Conservation (phyloP, 1,140 invertebrate genomes). For the Sarcophaga peregrina region DNA sequence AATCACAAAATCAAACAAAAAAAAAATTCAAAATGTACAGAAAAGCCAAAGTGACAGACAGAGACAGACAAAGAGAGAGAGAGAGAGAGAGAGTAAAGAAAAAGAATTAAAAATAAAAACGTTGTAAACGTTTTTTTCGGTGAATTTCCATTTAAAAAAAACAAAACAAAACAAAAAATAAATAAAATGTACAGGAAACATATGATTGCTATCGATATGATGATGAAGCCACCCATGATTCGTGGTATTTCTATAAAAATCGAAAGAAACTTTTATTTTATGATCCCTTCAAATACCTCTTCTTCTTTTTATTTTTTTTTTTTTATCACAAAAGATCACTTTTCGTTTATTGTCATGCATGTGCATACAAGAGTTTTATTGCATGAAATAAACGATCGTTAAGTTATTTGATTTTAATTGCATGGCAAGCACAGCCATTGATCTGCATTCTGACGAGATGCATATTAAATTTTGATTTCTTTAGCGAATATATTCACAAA, state of each 20-base stretch:
- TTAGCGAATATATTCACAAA: too few species aligned
- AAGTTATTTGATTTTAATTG: constrained; percentile 3
- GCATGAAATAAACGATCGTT: neutral
- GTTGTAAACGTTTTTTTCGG: constrained; percentile 23
- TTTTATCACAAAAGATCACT: neutral
- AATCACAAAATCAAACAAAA: too few species aligned
- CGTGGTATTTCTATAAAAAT: constrained; percentile 33
- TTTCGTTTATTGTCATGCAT: neutral
- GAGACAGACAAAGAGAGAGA: too few species aligned
- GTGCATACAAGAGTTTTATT: neutral
- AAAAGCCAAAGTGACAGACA: too few species aligned
- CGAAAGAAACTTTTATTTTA: constrained; percentile 9
- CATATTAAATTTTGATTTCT: too few species aligned
- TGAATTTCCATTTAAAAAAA: constrained; percentile 28
- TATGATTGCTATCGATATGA: constrained; percentile 29
- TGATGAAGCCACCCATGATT: constrained; percentile 33
- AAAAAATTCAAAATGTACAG: too few species aligned
- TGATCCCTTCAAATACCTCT: neutral
- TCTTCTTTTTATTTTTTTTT: too few species aligned
- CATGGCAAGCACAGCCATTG: too few species aligned
- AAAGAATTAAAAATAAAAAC: neutral
- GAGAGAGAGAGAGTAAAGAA: too few species aligned
- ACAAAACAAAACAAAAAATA: too few species aligned
- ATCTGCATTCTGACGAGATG: too few species aligned
- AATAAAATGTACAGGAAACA: constrained; percentile 37